Evolutionary conservation across 1,140 invertebrate genomes (phyloP).

Genomic region (Trichoplusia ni): DNA sequence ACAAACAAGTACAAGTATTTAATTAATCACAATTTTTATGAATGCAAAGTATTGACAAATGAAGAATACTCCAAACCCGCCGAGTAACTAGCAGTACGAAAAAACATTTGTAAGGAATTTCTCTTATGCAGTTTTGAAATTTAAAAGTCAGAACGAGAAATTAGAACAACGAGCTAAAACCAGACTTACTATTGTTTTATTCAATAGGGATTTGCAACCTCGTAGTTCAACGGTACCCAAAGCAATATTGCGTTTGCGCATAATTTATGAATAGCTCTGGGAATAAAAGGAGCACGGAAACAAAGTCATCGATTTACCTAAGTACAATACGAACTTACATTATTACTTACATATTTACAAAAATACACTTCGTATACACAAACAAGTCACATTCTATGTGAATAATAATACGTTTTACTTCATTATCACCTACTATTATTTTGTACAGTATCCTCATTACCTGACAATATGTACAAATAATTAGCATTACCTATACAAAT

Average conservation of each 20-base stretch:
- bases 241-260: constrained; percentile 24
- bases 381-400: constrained; percentile 60
- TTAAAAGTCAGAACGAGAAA: constrained; percentile 26
- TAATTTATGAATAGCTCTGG: constrained; percentile 28
- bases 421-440: constrained; percentile 32
- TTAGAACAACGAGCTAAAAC: constrained; percentile 24
- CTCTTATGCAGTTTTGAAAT: neutral
- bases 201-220: constrained; percentile 21
- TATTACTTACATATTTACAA: constrained; percentile 52
- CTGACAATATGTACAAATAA: constrained; percentile 43
- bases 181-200: constrained; percentile 29
- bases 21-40: no score
- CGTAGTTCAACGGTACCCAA: constrained; percentile 11
- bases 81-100: no score
- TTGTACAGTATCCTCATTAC: constrained; percentile 49
- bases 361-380: constrained; percentile 56
- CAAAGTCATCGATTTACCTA: constrained; percentile 17
- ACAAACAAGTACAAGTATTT: no score
- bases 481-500: constrained; percentile 50
- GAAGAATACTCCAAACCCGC: no score
- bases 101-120: no score
- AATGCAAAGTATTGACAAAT: no score
- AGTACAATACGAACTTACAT: neutral
- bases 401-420: constrained; percentile 30
- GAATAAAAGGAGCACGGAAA: constrained; percentile 20